Conservation (phyloP, 2,113 vertebrate species). For the Rhabdornis inornatus region DNA sequence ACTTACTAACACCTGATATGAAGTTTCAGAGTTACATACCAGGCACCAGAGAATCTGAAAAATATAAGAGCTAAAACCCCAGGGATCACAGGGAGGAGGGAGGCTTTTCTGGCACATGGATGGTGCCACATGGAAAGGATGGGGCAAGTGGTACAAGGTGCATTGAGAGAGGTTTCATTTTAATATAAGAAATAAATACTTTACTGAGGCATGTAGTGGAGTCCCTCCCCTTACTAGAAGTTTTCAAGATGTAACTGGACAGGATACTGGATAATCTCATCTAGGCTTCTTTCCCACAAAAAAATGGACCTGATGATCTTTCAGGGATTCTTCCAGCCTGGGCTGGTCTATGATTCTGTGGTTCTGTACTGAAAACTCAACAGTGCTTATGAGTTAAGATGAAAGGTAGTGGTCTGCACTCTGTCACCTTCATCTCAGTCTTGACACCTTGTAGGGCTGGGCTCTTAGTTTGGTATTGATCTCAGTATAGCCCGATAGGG, state of each 20-base stretch:
- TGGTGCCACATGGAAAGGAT: neutral
- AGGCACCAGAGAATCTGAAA: too few species aligned
- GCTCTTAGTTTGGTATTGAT: neutral
- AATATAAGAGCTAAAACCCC: too few species aligned
- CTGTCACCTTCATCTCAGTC: neutral
- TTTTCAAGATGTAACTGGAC: neutral
- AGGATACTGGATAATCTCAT: neutral
- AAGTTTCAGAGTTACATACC: too few species aligned
- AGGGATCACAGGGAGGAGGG: neutral
- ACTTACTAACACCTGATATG: too few species aligned
- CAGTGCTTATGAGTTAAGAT: neutral
- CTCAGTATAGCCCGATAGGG: rapidly evolving
- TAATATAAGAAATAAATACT: neutral
- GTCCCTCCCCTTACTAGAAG: neutral
- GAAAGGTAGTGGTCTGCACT: neutral
- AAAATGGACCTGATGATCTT: neutral
- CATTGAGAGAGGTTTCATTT: neutral
- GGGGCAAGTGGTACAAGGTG: neutral
- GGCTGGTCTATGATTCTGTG: neutral
- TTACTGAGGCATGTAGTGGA: neutral
- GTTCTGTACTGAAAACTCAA: neutral
- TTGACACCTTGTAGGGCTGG: neutral
- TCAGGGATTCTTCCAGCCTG: neutral
- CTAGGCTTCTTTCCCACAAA: neutral
- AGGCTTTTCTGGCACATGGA: neutral